Conservation (phyloP, 2,797 vertebrate species). For the Sebastes kiyomatsui region DNA sequence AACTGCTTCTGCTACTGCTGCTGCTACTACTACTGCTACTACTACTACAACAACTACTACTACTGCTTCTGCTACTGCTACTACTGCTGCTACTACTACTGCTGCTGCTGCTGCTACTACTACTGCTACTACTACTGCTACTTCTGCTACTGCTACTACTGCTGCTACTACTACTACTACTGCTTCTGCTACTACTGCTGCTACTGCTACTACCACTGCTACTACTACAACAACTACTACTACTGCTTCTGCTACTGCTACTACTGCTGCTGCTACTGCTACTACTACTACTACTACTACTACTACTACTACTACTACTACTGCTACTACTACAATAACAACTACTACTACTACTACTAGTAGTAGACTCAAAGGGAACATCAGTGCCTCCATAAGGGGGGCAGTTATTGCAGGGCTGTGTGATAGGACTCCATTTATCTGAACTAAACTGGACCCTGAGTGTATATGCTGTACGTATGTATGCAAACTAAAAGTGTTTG, state of each 20-base stretch:
- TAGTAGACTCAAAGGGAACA: background rate
- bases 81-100: too few relatives aligned
- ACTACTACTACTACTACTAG: too few relatives aligned
- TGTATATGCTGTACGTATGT: background rate
- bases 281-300: too few relatives aligned
- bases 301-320: too few relatives aligned
- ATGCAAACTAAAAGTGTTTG: background rate
- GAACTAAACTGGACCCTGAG: background rate
- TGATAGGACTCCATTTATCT: background rate
- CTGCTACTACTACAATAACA: too few relatives aligned
- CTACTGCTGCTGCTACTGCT: fast-evolving
- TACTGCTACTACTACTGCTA: fast-evolving
- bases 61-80: fast-evolving
- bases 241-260: fast-evolving
- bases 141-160: fast-evolving
- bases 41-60: fast-evolving
- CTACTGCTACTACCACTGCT: too few relatives aligned
- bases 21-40: fast-evolving
- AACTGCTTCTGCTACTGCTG: too few relatives aligned
- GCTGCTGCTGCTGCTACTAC: fast-evolving
- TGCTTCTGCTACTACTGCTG: fast-evolving
- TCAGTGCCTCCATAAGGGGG: background rate
- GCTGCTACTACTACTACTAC: too few relatives aligned
- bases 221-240: fast-evolving
- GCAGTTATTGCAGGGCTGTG: background rate